Base-by-base conservation (phyloP, 1,140 invertebrate species). In the Sarcophaga bullata region DNA sequence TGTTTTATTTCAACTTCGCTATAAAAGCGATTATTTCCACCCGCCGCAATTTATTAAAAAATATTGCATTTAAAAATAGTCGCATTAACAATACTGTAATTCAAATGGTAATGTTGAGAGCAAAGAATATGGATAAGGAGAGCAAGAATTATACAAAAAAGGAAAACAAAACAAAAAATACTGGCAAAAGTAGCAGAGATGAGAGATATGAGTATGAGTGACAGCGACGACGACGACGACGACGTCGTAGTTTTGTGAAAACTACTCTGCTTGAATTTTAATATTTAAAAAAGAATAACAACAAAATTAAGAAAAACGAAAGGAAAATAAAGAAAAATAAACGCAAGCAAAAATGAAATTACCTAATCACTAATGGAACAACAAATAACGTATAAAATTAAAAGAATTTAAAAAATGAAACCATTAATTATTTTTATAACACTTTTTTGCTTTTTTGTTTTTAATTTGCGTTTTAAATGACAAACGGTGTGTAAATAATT, bases 351-450 rank as follows among this genome's bases (percentile, higher is more conserved):
- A 58, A 58, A 58, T 58, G 7, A 58, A 58, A 58, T 58, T 58
- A 58, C 54, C 54, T 58, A 58, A 58, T 58, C 54, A 58, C 54
- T 15, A 58, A 58, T 58, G 54, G 54, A 58, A 58, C n/a, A 58
- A 58, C 15, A 37, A 37, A 37, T 37, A 37, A 37, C 25, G 25
- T 37, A 37, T 37, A 37, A 37, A 37, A 37, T 37, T 37, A 37
- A 37, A 37, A 37, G 25, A 37, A 37, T 37, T 37, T 37, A 37
- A 37, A 37, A 37, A 37, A 37, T 37, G 25, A 37, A 37, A 37
- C 25, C 25, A 37, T 37, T 37, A 37, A 37, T 37, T 37, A 37
- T 37, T 37, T 37, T 37, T 37, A 37, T 37, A 37, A 37, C 25
- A 37, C 25, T 37, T 37, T 37, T 37, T 37, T 4, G 25, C 4